Evolutionary conservation across 2,888 invertebrate genomes (phyloP), one percentile per base, ranked within the genome.

Genomic region (Helleia helle): DNA sequence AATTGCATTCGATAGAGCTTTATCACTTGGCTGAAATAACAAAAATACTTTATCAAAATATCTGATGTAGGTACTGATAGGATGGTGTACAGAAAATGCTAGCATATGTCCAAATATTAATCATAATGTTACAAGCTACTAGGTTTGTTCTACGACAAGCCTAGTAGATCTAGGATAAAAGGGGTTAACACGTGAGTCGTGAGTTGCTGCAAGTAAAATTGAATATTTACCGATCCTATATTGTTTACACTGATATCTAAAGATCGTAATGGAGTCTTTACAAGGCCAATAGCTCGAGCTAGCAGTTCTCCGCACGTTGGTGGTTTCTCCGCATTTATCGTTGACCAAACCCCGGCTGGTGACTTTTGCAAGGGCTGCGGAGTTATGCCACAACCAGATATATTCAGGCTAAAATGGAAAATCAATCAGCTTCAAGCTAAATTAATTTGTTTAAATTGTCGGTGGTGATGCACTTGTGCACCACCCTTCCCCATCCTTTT

Each of bases 281-380:
- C 77, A 44, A 84, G 59, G 12, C 85, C 86, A 44, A 86, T 81
- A 3, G 86, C 85, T 48, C 86, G 62, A 9, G 86, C 86, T 41
- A 86, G 49, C 41, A 86, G 62, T 41, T 83, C 81, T 9, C 85
- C 86, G 62, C 85, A 85, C 3, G 76, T 79, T 25, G 84, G 84
- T 18, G 76, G 76, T 53, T 68, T 76, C 56, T 77, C 80, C 44
- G 77, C 79, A 58, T 67, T 80, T 3, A 73, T 79, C 7, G 74
- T 62, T 4, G 83, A 81, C 84, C 84, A 85, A n/a, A 84, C 81
- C n/a, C 80, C 83, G 43, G 74, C 62, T 24, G 80, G 83, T 36
- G 83, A 64, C 46, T 72, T 81, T 18, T 58, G 41, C 43, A 85
- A 55, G 4, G 76, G 72, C 12, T 65, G 69, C 12, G 80, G 64